Conservation (phyloP, 2,113 vertebrate species). For the Tachuris rubrigastra region DNA sequence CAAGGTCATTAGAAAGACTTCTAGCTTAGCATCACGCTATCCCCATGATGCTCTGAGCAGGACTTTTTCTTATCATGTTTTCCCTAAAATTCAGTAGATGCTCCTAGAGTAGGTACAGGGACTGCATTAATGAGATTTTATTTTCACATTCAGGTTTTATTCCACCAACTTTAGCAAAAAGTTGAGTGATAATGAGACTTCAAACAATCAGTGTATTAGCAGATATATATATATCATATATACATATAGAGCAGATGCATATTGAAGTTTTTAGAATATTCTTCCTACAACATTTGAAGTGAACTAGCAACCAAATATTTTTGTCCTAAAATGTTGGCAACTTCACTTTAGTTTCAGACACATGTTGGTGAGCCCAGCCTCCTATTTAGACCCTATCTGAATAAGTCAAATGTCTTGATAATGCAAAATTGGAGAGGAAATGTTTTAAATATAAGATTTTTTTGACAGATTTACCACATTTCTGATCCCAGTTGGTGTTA, state of each 20-base stretch:
- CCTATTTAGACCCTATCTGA: background rate
- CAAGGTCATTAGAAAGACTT: background rate
- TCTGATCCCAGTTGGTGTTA: background rate
- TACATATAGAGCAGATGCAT: background rate
- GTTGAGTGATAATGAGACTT: background rate
- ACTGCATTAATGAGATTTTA: background rate
- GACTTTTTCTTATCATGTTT: background rate
- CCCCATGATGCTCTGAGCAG: background rate
- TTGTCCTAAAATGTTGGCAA: background rate
- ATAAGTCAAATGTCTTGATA: background rate
- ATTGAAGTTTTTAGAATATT: background rate
- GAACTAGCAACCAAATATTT: background rate
- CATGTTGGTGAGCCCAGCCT: fast-evolving
- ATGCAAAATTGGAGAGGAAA: background rate
- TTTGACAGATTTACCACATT: background rate
- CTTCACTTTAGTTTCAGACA: background rate
- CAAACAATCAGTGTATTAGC: background rate
- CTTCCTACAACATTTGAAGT: background rate
- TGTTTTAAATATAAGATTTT: background rate
- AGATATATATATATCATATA: too few relatives aligned
- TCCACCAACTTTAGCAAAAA: background rate
- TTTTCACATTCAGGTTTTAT: background rate
- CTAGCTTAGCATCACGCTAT: background rate
- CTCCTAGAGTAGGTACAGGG: background rate
- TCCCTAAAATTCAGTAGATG: background rate